A percentile compares a stretch with the other conserved stretches of the same genome.
Evolutionary conservation across 2,797 vertebrate genomes (phyloP).

Genomic region (Cyprinella venusta): DNA sequence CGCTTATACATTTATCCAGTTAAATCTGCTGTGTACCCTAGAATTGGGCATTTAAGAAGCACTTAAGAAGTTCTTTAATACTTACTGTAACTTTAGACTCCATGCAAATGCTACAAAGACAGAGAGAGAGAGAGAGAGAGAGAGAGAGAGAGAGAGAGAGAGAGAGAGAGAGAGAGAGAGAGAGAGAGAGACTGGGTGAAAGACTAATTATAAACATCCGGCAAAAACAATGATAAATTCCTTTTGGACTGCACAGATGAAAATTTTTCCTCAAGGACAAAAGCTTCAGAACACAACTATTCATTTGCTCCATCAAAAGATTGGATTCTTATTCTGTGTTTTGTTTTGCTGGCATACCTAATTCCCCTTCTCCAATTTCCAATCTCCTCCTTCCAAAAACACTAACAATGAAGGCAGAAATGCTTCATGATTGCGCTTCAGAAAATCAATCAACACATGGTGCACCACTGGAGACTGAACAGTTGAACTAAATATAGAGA

Average conservation of each 20-base stretch:
- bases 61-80: constrained; percentile 28
- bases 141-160: background rate
- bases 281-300: constrained; percentile 32
- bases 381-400: constrained; percentile 44
- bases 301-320: constrained; percentile 39
- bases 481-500: constrained; percentile 17
- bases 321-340: constrained; percentile 20
- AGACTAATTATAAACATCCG: constrained; percentile 26
- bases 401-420: constrained; percentile 38
- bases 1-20: constrained; percentile 16
- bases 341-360: constrained; percentile 27
- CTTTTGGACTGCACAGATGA: constrained; percentile 34
- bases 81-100: constrained; percentile 17
- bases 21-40: constrained; percentile 20
- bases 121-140: constrained; percentile 8
- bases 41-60: constrained; percentile 40
- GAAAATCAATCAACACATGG: constrained; percentile 36
- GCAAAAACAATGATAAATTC: constrained; percentile 23
- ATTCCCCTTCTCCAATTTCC: constrained; percentile 39
- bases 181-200: background rate
- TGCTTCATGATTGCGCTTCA: constrained; percentile 28
- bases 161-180: background rate
- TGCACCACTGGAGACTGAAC: constrained; percentile 5
- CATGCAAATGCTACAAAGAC: background rate
- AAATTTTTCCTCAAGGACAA: constrained; percentile 43